Percentiles rank a stretch among this genome's conserved stretches.
phyloP scores from a whole-genome alignment of 2,797 vertebrate genomes.

The Rhincodon typus region DNA sequence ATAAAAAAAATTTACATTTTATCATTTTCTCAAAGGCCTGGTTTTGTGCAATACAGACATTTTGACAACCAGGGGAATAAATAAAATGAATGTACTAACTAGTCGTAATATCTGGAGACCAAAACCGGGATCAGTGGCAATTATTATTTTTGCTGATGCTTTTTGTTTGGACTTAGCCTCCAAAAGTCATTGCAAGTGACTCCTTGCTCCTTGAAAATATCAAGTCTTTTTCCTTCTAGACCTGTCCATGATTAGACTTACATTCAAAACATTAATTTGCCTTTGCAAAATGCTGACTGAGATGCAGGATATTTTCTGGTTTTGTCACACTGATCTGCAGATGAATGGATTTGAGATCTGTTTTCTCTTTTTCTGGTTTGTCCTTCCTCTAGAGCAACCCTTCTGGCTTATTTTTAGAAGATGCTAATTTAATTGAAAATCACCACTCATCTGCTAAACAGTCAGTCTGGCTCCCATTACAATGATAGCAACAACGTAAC shows the following conservation, averaged over 20 bases:
- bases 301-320: not conserved
- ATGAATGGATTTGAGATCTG: not conserved
- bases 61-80: not conserved
- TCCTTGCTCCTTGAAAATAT: not conserved
- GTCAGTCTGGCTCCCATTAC: not conserved
- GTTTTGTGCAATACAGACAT: not conserved
- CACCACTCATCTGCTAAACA: not conserved
- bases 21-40: not conserved
- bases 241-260: not conserved
- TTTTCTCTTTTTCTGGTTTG: not conserved
- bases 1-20: constrained; percentile 5
- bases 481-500: not conserved
- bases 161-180: not conserved
- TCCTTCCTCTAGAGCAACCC: not conserved
- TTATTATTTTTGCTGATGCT: not conserved
- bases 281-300: not conserved
- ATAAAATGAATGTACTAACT: no score
- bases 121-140: not conserved
- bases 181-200: not conserved
- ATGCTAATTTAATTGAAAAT: not conserved
- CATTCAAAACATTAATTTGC: not conserved
- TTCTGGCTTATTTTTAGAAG: not conserved
- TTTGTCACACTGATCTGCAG: not conserved
- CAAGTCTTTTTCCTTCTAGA: not conserved
- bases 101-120: not conserved